Evolutionary conservation across 2,888 invertebrate species (phyloP).

Genomic region (Anthoptus insignis): DNA sequence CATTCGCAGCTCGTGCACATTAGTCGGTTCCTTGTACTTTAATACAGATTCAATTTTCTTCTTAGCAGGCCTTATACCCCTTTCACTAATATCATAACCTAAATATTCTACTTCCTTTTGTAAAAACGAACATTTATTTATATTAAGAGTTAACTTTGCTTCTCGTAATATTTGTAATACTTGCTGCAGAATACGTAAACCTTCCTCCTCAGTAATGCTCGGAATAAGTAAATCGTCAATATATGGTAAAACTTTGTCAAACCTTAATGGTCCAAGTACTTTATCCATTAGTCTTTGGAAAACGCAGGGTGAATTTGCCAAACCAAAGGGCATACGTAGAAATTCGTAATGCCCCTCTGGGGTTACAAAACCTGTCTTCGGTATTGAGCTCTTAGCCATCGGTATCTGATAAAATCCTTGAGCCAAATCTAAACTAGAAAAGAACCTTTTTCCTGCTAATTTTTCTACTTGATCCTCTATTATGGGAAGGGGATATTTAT

Average conservation of each 20-base stretch:
- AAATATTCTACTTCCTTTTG: background rate
- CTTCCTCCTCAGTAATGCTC: background rate
- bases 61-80: background rate
- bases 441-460: background rate
- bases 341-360: background rate
- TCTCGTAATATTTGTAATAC: background rate
- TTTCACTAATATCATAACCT: background rate
- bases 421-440: background rate
- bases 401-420: slow-evolving; percentile 1
- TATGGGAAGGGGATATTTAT: slow-evolving; percentile 46
- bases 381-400: background rate
- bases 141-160: background rate
- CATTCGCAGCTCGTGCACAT: background rate
- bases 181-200: background rate
- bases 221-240: slow-evolving; percentile 11
- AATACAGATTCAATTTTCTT: background rate
- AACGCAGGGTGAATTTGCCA: slow-evolving; percentile 4
- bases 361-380: background rate
- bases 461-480: slow-evolving; percentile 35
- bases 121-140: background rate
- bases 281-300: slow-evolving; percentile 19
- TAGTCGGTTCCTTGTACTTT: background rate
- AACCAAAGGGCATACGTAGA: slow-evolving; percentile 11
- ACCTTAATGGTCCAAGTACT: background rate
- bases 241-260: background rate